These are phyloP conservation scores for Zaprionus lineosus DNA, from an alignment of 2,888 invertebrate species.

Conservation along the genomic window DNA sequence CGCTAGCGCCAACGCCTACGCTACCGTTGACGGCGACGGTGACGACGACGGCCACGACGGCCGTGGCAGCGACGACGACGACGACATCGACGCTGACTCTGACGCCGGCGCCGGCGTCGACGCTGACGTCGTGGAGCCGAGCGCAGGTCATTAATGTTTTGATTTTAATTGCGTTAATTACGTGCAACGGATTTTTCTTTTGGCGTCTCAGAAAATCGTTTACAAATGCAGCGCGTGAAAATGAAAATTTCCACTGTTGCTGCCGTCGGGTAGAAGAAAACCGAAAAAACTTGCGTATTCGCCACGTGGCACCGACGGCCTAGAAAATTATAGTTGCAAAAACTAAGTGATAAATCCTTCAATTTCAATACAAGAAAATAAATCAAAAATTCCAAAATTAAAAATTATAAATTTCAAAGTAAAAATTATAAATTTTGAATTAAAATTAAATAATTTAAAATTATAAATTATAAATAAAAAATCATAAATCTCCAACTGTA, in stretches of 20 bases:
- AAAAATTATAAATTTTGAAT: too few relatives aligned
- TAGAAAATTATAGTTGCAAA: too few relatives aligned
- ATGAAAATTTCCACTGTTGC: too few relatives aligned
- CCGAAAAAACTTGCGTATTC: constrained; percentile 37
- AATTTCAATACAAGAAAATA: too few relatives aligned
- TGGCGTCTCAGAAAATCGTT: constrained; percentile 33
- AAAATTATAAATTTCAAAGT: too few relatives aligned
- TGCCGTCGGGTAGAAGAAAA: too few relatives aligned
- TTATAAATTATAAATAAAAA: too few relatives aligned
- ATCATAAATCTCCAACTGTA: too few relatives aligned
- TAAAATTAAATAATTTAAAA: too few relatives aligned
- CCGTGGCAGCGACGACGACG: not conserved
- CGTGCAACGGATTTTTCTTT: constrained; percentile 81
- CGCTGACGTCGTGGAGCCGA: constrained; percentile 47
- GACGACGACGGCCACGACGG: constrained; percentile 21
- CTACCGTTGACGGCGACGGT: constrained; percentile 10
- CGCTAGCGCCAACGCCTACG: not conserved
- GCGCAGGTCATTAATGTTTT: constrained; percentile 82
- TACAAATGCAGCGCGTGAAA: not conserved
- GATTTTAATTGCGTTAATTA: constrained; percentile 83
- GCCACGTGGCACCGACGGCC: too few relatives aligned
- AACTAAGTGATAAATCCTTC: too few relatives aligned
- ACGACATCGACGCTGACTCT: constrained; percentile 10
- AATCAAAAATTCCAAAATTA: too few relatives aligned
- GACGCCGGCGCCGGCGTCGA: constrained; percentile 31